Evolutionary conservation across 2,888 invertebrate species (phyloP).

Genomic region (Leistus spinibarbis): DNA sequence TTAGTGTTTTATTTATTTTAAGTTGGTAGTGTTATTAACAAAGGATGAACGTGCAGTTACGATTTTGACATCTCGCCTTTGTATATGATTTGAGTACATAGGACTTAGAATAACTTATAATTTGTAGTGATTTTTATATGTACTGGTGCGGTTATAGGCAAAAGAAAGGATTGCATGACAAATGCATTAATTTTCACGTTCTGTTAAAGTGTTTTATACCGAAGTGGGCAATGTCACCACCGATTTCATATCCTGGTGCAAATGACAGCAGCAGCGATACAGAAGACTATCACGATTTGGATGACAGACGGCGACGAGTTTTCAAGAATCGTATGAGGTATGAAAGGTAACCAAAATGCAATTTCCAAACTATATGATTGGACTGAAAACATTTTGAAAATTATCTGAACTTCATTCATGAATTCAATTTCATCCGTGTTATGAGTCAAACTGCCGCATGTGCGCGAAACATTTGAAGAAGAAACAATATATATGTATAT

Average conservation of each 20-base stretch:
- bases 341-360: slow-evolving; percentile 36
- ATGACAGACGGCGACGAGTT: slow-evolving; percentile 70
- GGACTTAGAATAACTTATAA: slow-evolving; percentile 7
- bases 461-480: background rate
- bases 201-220: slow-evolving; percentile 55
- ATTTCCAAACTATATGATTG: background rate
- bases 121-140: slow-evolving; percentile 28
- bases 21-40: slow-evolving; percentile 8
- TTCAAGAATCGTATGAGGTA: slow-evolving; percentile 75
- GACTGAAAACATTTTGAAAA: background rate
- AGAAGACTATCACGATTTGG: slow-evolving; percentile 79
- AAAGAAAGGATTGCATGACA: slow-evolving; percentile 42
- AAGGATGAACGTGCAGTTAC: slow-evolving; percentile 28
- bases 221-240: slow-evolving; percentile 53
- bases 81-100: slow-evolving; percentile 16
- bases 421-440: background rate
- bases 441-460: background rate
- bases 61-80: slow-evolving; percentile 32
- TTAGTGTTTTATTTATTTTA: background rate
- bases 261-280: slow-evolving; percentile 83
- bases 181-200: slow-evolving; percentile 53
- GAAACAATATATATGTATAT: background rate
- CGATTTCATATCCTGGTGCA: slow-evolving; percentile 32
- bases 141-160: slow-evolving; percentile 35
- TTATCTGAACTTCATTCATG: background rate